Base-by-base conservation (phyloP, 2,113 vertebrate species). In the Menura novaehollandiae region DNA sequence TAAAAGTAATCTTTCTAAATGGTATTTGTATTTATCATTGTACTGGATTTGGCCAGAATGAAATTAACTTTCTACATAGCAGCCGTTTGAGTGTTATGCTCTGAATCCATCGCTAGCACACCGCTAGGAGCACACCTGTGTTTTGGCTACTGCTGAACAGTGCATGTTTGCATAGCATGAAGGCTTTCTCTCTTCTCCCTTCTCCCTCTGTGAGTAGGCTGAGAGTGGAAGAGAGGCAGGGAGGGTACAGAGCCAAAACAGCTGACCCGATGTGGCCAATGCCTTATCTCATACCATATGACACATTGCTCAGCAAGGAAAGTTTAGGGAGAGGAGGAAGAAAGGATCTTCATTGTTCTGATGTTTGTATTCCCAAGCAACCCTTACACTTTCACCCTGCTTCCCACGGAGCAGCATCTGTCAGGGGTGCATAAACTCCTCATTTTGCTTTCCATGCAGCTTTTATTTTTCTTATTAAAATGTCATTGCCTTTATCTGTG, bases 131-230 rank as follows among this genome's bases (percentile, higher is more conserved):
- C 9, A 39, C 13, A 23, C 2, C 19, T 59, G 7, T 63, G 39
- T 62, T 71, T 52, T 47, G 33, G 14, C 6, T 43, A 3, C 22
- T n/a, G 13, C 27, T 79, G 41, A 56, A 13, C 11, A 56, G 16
- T 8, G 5, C 0, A 0, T 52, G n/a, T 3, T 44, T 76, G 20
- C 10, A 24, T 4, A 43, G 6, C 9, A 39, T 35, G 26, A 15
- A 62, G 41, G 33, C 8, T 71, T 63, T 53, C 6, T 73, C 15
- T 44, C 13, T 39, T 55, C 22, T 85, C 15, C 22, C 33, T n/a
- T 66, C 26, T 71, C 4, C 15, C 9, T 1, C 18, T 67, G 14
- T 39, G 6, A 58, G 21, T 11, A 80, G 11, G 9, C 16, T 80
- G 21, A 9, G 12, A 3, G 3, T 33, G 11, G 15, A 23, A 49